phyloP scores from a whole-genome alignment of 1,140 invertebrate genomes.

The Leptonema lineaticorne region DNA sequence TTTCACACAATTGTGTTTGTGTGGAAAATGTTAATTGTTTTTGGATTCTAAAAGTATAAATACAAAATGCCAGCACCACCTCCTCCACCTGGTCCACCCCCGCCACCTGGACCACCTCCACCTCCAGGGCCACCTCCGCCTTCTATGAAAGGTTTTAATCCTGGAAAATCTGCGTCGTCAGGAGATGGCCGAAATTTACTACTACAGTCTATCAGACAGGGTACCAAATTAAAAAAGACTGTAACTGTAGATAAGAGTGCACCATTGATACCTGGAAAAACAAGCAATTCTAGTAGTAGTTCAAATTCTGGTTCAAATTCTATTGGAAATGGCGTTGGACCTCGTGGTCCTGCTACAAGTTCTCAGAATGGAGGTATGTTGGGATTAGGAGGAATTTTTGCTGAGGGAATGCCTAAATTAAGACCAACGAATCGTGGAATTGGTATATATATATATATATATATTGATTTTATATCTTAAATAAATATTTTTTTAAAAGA shows the following conservation, averaged over 20 bases:
- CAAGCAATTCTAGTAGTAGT: conserved; percentile 41
- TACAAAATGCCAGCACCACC: conserved; percentile 10
- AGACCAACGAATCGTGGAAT: conserved; percentile 68
- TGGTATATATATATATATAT: conserved; percentile 41
- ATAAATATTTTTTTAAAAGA: background rate
- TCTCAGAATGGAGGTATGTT: conserved; percentile 57
- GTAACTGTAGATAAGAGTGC: conserved; percentile 87
- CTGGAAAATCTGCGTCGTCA: conserved; percentile 51
- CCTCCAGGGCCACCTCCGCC: conserved; percentile 64
- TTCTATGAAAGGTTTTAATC: conserved; percentile 59
- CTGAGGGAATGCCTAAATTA: conserved; percentile 84
- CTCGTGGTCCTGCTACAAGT: conserved; percentile 50
- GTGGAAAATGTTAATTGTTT: no score
- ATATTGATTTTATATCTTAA: background rate
- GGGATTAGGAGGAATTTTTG: conserved; percentile 76
- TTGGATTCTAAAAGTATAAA: background rate
- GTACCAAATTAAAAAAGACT: conserved; percentile 80
- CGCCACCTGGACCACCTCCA: conserved; percentile 57
- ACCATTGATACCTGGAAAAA: conserved; percentile 69
- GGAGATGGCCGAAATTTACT: conserved; percentile 67
- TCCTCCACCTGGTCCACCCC: conserved; percentile 45
- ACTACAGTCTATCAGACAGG: conserved; percentile 80
- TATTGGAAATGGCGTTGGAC: conserved; percentile 47
- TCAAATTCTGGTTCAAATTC: conserved; percentile 38
- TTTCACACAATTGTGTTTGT: no score